Conservation (phyloP, 2,888 invertebrate genomes). For the Pteria penguin region DNA sequence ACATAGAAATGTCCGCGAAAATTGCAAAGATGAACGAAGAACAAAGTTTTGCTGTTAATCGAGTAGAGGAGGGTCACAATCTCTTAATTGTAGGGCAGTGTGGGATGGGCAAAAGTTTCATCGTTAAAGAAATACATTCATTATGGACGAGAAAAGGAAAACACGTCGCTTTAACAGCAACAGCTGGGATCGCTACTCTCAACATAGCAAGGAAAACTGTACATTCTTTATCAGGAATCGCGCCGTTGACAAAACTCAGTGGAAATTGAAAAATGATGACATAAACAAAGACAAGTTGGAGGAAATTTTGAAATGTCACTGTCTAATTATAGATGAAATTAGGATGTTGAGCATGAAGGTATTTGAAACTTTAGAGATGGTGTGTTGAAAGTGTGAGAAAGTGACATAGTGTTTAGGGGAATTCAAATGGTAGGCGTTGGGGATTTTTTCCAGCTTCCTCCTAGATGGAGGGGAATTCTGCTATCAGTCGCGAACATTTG, state of each 20-base stretch:
- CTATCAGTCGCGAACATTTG: slow-evolving; percentile 39
- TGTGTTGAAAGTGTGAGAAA: slow-evolving; percentile 7
- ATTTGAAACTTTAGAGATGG: slow-evolving; percentile 20
- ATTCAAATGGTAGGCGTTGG: slow-evolving; percentile 27
- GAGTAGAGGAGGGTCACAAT: neutral
- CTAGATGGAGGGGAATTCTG: slow-evolving; percentile 41
- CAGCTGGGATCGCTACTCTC: slow-evolving; percentile 11
- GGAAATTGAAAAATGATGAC: slow-evolving; percentile 14
- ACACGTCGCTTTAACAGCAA: slow-evolving; percentile 8
- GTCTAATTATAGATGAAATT: slow-evolving; percentile 23
- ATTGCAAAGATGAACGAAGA: neutral
- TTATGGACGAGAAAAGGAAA: neutral
- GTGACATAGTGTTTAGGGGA: slow-evolving; percentile 6
- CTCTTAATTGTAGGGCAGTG: slow-evolving; percentile 16
- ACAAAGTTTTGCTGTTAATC: neutral
- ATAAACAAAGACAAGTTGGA: neutral
- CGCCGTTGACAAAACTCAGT: neutral
- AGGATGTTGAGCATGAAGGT: slow-evolving; percentile 10
- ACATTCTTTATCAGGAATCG: slow-evolving; percentile 25
- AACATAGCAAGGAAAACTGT: slow-evolving; percentile 14
- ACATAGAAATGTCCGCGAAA: too few relatives aligned
- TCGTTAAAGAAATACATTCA: slow-evolving; percentile 2
- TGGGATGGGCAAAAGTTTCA: slow-evolving; percentile 22
- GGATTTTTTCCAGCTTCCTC: slow-evolving; percentile 47
- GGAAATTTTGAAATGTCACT: slow-evolving; percentile 2